Evolutionary conservation across 92 coral and sea anemone species (phyloP).

Genomic region (Porites lobata): DNA sequence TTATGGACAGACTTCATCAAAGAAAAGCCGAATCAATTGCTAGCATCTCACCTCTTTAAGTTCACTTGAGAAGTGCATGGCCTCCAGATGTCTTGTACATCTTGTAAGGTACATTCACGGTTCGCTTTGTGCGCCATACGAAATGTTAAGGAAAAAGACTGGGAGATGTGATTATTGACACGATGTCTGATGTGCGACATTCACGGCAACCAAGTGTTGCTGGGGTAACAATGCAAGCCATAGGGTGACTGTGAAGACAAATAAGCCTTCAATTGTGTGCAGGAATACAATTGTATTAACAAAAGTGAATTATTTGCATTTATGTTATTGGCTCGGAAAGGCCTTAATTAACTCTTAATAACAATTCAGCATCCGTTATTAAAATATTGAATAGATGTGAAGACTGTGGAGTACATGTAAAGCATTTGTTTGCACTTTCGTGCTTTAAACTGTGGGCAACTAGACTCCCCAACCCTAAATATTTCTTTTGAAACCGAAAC

Average conservation of each 20-base stretch:
- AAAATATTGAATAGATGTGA: neutral
- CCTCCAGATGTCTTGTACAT: constrained; percentile 45
- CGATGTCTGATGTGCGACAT: constrained; percentile 8
- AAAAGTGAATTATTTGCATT: constrained; percentile 25
- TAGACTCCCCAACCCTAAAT: too few relatives aligned
- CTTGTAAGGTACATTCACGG: constrained; percentile 34
- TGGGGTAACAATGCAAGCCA: constrained; percentile 48
- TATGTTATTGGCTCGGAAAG: constrained; percentile 9
- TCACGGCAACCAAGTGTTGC: constrained; percentile 33
- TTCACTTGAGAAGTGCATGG: constrained; percentile 54
- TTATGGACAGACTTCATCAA: neutral
- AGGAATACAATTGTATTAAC: constrained; percentile 20
- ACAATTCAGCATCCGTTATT: neutral
- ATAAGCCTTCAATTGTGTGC: constrained; percentile 15
- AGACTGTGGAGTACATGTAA: neutral
- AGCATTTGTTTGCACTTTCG: neutral
- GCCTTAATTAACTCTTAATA: neutral
- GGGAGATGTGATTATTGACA: too few relatives aligned
- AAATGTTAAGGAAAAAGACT: neutral
- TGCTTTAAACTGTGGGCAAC: too few relatives aligned
- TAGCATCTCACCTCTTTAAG: constrained; percentile 28
- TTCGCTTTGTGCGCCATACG: constrained; percentile 21
- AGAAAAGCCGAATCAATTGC: neutral
- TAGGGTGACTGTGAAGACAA: constrained; percentile 10
- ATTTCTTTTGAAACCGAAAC: neutral